phyloP scores from a whole-genome alignment of 2,888 invertebrate species.

The Aporophyla nigra region DNA sequence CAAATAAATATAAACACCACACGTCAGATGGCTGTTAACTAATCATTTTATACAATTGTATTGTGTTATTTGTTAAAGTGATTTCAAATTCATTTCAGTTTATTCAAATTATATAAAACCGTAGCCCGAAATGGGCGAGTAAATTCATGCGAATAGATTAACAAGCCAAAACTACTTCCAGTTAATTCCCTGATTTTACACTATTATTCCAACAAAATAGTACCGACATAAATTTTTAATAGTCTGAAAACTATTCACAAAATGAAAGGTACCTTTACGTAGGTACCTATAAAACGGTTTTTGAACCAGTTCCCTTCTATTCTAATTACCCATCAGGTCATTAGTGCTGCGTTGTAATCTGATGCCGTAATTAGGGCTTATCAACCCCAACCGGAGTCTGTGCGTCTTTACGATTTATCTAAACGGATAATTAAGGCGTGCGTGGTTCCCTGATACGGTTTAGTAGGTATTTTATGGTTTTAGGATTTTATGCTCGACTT shows the following conservation, averaged over 20 bases:
- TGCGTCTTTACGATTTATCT: slow-evolving; percentile 63
- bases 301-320: slow-evolving; percentile 11
- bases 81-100: too few relatives aligned
- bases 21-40: neutral
- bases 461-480: slow-evolving; percentile 26
- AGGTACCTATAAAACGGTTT: slow-evolving; percentile 13
- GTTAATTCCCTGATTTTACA: neutral
- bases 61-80: too few relatives aligned
- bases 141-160: too few relatives aligned
- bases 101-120: too few relatives aligned
- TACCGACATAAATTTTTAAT: neutral
- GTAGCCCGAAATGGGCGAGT: too few relatives aligned
- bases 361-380: slow-evolving; percentile 66
- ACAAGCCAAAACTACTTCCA: too few relatives aligned
- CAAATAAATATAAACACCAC: neutral
- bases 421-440: slow-evolving; percentile 55
- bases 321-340: slow-evolving; percentile 49
- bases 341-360: slow-evolving; percentile 59
- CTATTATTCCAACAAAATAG: neutral
- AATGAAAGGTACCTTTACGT: slow-evolving; percentile 6
- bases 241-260: neutral
- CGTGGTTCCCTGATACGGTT: slow-evolving; percentile 25
- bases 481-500: neutral
- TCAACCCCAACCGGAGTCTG: slow-evolving; percentile 50
- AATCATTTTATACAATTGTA: neutral